Evolutionary conservation across 1,140 invertebrate genomes (phyloP).

Genomic region (Lanistes nyassanus): DNA sequence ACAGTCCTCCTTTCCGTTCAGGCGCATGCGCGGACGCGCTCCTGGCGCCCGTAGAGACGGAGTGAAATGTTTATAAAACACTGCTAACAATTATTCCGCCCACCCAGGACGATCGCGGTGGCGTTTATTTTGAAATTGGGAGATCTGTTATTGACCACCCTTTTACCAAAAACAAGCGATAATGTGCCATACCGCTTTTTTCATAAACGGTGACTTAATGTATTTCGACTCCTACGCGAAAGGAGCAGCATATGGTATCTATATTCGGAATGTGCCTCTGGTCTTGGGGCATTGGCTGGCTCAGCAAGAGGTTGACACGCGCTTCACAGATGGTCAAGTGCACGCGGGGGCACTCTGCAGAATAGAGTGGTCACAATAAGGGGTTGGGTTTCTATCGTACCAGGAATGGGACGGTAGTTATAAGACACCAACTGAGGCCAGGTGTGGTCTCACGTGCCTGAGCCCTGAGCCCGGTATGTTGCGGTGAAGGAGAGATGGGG

Average conservation of each 20-base stretch:
- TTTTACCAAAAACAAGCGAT: constrained; percentile 52
- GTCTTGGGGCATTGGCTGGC: background rate
- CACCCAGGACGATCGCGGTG: constrained; percentile 44
- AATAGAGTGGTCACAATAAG: no score
- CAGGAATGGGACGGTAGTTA: no score
- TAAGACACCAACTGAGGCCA: no score
- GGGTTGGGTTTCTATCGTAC: no score
- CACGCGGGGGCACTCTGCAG: no score
- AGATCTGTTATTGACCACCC: constrained; percentile 59
- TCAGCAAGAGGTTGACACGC: no score
- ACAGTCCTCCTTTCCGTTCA: background rate
- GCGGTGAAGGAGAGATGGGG: no score
- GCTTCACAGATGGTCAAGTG: no score
- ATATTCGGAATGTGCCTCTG: background rate
- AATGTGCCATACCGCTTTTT: constrained; percentile 31
- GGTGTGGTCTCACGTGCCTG: no score
- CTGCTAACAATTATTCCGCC: constrained; percentile 50
- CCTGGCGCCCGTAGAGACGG: background rate
- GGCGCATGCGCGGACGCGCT: background rate
- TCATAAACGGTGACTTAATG: constrained; percentile 13
- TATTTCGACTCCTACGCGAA: background rate
- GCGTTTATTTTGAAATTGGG: constrained; percentile 58
- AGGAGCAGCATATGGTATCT: background rate
- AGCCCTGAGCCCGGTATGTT: no score
- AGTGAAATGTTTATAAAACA: constrained; percentile 52